Evolutionary conservation across 2,797 vertebrate species (phyloP), one percentile per base, ranked within the genome.

Genomic region (Chaetodon trifasciatus): DNA sequence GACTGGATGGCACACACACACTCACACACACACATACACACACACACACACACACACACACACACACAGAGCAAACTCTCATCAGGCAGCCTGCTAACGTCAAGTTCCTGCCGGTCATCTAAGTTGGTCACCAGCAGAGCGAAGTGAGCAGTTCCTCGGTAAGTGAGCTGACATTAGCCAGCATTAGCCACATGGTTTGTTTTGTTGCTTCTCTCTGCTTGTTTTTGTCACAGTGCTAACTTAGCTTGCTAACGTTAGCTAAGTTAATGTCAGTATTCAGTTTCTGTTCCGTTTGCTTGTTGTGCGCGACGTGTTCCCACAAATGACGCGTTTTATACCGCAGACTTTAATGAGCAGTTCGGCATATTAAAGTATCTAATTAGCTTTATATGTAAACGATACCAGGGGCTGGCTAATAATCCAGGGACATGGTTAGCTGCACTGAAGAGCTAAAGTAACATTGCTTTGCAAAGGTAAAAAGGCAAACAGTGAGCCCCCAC

Each of bases 191-290:
- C 79, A 78, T 67, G 70, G 53, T 70, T 75, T 70, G 70, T 75
- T 69, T 32, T 74, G 55, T 74, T 70, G 70, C n/a, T 79, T 12
- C 46, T 24, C 52, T 70, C 81, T 79, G 78, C 57, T 77, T 71
- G 76, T 79, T 74, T 53, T 70, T 49, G 57, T 58, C 32, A 15
- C 52, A 8, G 9, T 5, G 89, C 86, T 90, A 88, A 82, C 67
- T 53, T 10, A 15, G 84, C 81, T 70, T 86, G 83, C 88, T 70
- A 70, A 65, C 78, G 56, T 78, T 82, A 85, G 88, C 89, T 24
- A 70, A 87, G 74, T 85, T 84, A 4, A 66, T 58, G 72, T 58
- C 79, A 64, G 8, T 40, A 55, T 49, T 70, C 24, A 28, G 23
- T 73, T 70, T 56, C 47, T 35, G 0, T 44, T 65, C 12, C 24